These are phyloP conservation scores for Oscheius sp. DNA, from an alignment of 2,888 invertebrate genomes.

Conservation along the genomic window DNA sequence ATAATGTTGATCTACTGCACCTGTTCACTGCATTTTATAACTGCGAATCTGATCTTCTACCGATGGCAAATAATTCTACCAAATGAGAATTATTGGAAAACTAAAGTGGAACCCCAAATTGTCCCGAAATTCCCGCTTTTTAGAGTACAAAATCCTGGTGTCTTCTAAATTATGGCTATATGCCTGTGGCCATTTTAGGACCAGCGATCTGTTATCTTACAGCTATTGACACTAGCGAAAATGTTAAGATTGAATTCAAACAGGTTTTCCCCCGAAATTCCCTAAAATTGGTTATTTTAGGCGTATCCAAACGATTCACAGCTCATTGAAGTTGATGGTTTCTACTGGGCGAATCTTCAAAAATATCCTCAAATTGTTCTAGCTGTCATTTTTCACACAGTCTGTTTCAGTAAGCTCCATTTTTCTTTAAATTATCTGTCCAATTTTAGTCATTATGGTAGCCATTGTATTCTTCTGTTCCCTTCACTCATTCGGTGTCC, in stretches of 20 bases:
- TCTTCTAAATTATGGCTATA: background rate
- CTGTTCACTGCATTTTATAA: background rate
- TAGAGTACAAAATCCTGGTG: background rate
- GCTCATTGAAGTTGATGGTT: background rate
- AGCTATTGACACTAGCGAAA: background rate
- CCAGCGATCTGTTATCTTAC: background rate
- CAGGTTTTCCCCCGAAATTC: background rate
- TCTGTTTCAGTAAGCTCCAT: background rate
- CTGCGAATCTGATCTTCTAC: conserved; percentile 15
- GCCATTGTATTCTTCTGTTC: background rate
- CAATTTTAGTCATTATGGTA: background rate
- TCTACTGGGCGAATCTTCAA: conserved; percentile 12
- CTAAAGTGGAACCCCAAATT: background rate
- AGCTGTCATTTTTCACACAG: background rate
- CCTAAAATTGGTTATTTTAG: background rate
- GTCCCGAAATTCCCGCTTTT: background rate
- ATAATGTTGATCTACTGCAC: too few species aligned
- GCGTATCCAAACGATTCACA: background rate
- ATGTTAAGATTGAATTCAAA: background rate
- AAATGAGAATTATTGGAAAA: background rate
- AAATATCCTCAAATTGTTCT: background rate
- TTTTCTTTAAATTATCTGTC: background rate
- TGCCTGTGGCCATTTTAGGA: background rate
- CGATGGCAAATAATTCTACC: conserved; percentile 16
- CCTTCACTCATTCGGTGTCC: background rate